phyloP scores from a whole-genome alignment of 2,888 invertebrate species.

The Pseudococcus longispinus region DNA sequence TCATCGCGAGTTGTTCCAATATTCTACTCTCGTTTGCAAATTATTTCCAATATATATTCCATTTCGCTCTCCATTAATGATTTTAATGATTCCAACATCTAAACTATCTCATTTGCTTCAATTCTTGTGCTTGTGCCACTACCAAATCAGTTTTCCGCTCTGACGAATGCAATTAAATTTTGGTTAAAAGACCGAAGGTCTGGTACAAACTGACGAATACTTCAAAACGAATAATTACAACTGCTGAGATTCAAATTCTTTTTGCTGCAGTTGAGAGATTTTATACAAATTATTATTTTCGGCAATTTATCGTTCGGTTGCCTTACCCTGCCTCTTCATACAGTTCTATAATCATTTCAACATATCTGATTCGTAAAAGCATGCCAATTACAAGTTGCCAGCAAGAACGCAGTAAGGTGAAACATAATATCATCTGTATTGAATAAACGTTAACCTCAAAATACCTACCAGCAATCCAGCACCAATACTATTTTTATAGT shows the following conservation, averaged over 20 bases:
- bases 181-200: neutral
- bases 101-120: neutral
- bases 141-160: constrained; percentile 13
- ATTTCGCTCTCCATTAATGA: neutral
- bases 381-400: neutral
- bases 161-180: constrained; percentile 29
- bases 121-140: neutral
- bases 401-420: neutral
- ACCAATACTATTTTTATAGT: neutral
- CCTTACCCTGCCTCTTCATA: neutral
- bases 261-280: neutral
- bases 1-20: neutral
- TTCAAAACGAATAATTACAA: neutral
- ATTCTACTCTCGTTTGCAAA: neutral
- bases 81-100: neutral
- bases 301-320: neutral
- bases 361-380: neutral
- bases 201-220: neutral
- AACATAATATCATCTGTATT: constrained; percentile 33
- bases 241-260: neutral
- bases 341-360: constrained; percentile 4
- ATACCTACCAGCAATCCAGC: neutral
- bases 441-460: constrained; percentile 33
- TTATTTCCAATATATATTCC: neutral
- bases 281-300: neutral